These are phyloP conservation scores for Connochaetes taurinus DNA, from an alignment of 2,113 vertebrate genomes.

Conservation along the genomic window DNA sequence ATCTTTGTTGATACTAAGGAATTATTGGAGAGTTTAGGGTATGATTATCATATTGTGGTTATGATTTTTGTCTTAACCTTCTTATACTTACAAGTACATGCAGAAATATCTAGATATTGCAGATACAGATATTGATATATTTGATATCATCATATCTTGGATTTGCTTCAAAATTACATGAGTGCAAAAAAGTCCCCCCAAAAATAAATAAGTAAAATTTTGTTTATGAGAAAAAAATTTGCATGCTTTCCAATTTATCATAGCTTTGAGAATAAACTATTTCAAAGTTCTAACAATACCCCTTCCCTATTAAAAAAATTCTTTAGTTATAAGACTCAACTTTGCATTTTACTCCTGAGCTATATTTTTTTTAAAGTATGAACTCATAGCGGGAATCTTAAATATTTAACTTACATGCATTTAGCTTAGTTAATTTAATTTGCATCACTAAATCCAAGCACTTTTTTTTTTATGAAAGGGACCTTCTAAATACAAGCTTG, in stretches of 20 bases:
- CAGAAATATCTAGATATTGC: not conserved
- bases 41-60: not conserved
- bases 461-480: not conserved
- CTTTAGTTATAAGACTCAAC: not conserved
- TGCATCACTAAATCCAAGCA: not conserved
- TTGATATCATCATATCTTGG: not conserved
- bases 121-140: not conserved
- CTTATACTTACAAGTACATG: not conserved
- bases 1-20: not conserved
- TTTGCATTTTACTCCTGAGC: not conserved
- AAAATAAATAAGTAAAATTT: not conserved
- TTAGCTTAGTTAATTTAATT: conserved; percentile 3
- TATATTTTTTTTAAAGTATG: not conserved
- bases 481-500: not conserved
- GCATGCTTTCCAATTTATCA: not conserved
- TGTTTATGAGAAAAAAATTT: not conserved
- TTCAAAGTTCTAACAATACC: not conserved
- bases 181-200: not conserved
- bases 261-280: not conserved
- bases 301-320: not conserved
- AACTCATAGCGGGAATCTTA: not conserved
- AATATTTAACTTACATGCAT: conserved; percentile 18
- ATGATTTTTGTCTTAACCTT: not conserved
- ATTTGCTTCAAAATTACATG: not conserved
- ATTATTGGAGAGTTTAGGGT: not conserved